phyloP scores from a whole-genome alignment of 2,113 vertebrate genomes.

The Trichomycterus rosablanca region DNA sequence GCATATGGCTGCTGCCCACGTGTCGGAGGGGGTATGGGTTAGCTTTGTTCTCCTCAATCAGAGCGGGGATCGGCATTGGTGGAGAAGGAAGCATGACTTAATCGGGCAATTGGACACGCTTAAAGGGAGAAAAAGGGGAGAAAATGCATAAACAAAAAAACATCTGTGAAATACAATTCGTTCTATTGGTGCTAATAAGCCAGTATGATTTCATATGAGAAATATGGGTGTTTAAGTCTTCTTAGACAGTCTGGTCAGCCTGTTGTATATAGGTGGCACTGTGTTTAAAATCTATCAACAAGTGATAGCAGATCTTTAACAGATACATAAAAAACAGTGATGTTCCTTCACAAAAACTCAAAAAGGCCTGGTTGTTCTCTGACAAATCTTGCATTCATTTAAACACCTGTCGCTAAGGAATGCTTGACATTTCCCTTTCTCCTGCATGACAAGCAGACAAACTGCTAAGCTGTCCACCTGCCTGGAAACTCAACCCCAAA shows the following conservation, averaged over 20 bases:
- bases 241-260: neutral
- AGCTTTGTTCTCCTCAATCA: too few relatives aligned
- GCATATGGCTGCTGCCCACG: too few relatives aligned
- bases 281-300: slow-evolving; percentile 26
- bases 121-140: too few relatives aligned
- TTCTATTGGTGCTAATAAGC: too few relatives aligned
- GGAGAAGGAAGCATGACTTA: too few relatives aligned
- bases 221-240: too few relatives aligned
- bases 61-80: too few relatives aligned
- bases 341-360: neutral
- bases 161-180: too few relatives aligned
- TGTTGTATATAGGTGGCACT: neutral
- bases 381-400: slow-evolving; percentile 58
- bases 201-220: neutral
- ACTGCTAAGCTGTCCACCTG: slow-evolving; percentile 64
- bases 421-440: slow-evolving; percentile 62
- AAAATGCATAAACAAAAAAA: too few relatives aligned
- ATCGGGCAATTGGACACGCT: too few relatives aligned
- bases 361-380: slow-evolving; percentile 27
- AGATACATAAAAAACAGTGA: slow-evolving; percentile 14
- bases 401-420: slow-evolving; percentile 76
- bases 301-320: slow-evolving; percentile 7
- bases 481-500: slow-evolving; percentile 38
- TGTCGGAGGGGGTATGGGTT: too few relatives aligned
- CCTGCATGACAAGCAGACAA: slow-evolving; percentile 45